Evolutionary conservation across 2,888 invertebrate species (phyloP).

Genomic region (Gari tellinella): DNA sequence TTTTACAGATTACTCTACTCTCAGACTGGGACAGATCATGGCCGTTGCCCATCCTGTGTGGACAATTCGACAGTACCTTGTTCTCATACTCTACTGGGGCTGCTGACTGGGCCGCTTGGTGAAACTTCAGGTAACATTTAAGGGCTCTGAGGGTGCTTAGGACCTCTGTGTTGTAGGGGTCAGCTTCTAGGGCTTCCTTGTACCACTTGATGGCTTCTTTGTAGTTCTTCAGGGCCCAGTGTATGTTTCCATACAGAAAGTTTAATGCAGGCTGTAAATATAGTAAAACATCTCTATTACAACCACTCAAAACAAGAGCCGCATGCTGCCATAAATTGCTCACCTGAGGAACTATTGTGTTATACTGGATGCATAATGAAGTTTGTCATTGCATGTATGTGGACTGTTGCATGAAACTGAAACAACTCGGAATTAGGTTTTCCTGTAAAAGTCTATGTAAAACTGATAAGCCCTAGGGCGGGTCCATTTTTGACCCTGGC

Average conservation of each 20-base stretch:
- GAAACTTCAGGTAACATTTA: conserved; percentile 81
- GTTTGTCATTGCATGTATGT: no score
- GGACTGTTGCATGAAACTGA: no score
- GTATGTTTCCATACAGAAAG: conserved; percentile 88
- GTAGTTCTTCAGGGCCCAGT: conserved; percentile 88
- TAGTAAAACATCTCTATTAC: neutral
- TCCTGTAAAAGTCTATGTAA: no score
- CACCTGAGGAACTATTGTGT: no score
- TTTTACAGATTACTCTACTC: conserved; percentile 81
- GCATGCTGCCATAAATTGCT: no score
- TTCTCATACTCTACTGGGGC: conserved; percentile 71
- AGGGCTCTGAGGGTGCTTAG: conserved; percentile 79
- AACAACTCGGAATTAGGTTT: no score
- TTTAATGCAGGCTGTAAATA: conserved; percentile 88
- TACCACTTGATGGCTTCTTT: conserved; percentile 83
- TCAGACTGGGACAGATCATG: conserved; percentile 66
- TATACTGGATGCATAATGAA: no score
- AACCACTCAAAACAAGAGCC: no score
- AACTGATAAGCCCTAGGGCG: no score
- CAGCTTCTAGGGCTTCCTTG: conserved; percentile 78
- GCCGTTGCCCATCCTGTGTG: conserved; percentile 25
- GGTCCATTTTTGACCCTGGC: no score
- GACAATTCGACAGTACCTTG: conserved; percentile 59
- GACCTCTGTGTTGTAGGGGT: conserved; percentile 77
- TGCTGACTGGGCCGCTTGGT: conserved; percentile 77